These are phyloP conservation scores for Drepana falcataria DNA, from an alignment of 2,888 invertebrate species.

Conservation along the genomic window DNA sequence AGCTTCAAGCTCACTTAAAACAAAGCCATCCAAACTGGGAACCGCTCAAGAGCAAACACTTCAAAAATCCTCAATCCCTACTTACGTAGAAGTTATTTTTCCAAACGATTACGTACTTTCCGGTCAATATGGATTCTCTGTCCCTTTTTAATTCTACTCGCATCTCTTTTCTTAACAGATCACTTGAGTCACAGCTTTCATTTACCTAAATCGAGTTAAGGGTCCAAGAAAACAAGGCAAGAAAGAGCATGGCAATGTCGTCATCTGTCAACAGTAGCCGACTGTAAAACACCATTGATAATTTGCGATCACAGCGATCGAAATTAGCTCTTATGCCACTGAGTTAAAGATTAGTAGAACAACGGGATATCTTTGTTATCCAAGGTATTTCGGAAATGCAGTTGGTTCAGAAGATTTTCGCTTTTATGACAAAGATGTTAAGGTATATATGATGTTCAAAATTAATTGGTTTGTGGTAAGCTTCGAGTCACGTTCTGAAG, in stretches of 20 bases:
- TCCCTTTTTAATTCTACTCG: conserved; percentile 3
- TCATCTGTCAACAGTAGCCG: conserved; percentile 61
- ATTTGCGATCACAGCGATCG: conserved; percentile 11
- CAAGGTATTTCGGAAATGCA: conserved; percentile 10
- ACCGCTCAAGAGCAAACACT: not conserved
- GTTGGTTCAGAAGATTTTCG: conserved; percentile 12
- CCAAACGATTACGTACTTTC: conserved; percentile 5
- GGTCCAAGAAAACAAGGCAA: conserved; percentile 58
- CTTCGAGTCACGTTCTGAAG: conserved; percentile 45
- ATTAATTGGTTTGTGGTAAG: conserved; percentile 23
- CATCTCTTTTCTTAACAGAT: conserved; percentile 30
- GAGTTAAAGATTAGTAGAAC: conserved; percentile 15
- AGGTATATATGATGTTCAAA: conserved; percentile 6
- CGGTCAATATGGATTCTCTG: conserved; percentile 11
- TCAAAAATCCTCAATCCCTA: not conserved
- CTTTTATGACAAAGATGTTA: conserved; percentile 9
- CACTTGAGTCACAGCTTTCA: conserved; percentile 43
- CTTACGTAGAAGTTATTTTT: not conserved
- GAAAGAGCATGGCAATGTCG: conserved; percentile 55
- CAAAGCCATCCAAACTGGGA: not conserved
- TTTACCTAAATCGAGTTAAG: conserved; percentile 62
- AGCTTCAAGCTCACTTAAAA: not conserved
- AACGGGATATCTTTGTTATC: conserved; percentile 8
- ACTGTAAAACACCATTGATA: conserved; percentile 34
- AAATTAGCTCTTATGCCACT: conserved; percentile 23